Base-by-base conservation (phyloP, 2,888 invertebrate species). In the Esperia sulphurella region DNA sequence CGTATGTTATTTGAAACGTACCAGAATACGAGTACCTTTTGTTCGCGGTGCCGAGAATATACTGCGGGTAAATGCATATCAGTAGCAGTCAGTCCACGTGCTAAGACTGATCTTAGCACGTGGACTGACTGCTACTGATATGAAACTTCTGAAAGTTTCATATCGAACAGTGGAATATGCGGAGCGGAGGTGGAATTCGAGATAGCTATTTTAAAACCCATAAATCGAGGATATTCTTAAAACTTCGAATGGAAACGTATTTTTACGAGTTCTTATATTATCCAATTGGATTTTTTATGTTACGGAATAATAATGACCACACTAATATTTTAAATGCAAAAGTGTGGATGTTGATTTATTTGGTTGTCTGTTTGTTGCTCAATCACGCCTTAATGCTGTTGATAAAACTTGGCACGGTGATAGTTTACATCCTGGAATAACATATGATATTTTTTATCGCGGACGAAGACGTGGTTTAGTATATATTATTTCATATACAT, bases 31-130 rank as follows among this genome's bases (percentile, higher is more conserved):
- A 57, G 68, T 64, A 81, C 83, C 80, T 83, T 75, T 83, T 82
- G 82, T 83, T 74, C 69, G 73, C 69, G 69, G 65, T 68, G 79
- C 76, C 67, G 71, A 68, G 75, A 79, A 77, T 78, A 79, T 63
- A 87, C 88, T 88, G 84, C 69, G 74, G 62, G 79, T 79, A 75
- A 79, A 83, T 82, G 83, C 83, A 86, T 79, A 79, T 83, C 82
- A 77, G 78, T 74, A 74, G 68, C 73, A 72, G 76, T 65, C 67
- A 66, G 75, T 46, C 57, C 61, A 67, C 65, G 75, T 8, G 10
- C 31, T 1, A 31, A 10, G 31, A 9, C 6, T 30, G 8, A 30
- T 8, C 5, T 30, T 5, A 30, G 30, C 30, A 30, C 30, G 30
- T 30, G 30, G 8, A 7, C 6, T 30, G 30, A 7, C 8, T 5